Percentiles rank a stretch among this genome's conserved stretches.
Evolutionary conservation across 1,140 invertebrate species (phyloP).

Genomic region (Sinella curviseta): DNA sequence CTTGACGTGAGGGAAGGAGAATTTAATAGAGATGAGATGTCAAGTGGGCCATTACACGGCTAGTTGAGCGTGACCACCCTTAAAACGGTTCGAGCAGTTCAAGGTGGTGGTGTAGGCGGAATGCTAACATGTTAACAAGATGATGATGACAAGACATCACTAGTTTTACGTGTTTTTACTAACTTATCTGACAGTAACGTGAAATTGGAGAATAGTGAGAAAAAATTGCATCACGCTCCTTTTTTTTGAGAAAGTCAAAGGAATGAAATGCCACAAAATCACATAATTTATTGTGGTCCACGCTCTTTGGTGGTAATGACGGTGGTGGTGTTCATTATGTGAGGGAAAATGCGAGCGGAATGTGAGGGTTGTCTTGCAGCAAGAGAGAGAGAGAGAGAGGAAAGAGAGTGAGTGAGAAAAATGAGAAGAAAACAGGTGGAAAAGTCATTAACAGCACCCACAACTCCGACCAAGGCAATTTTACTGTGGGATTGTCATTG

Average conservation of each 20-base stretch:
- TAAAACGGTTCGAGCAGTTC: background rate
- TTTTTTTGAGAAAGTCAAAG: background rate
- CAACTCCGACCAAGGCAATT: background rate
- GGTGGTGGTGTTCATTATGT: background rate
- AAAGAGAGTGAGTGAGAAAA: conserved; percentile 11
- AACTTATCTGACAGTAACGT: background rate
- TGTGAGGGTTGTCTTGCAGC: too few relatives aligned
- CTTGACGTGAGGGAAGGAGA: background rate
- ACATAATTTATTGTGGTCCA: background rate
- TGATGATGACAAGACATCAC: background rate
- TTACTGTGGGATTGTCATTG: too few relatives aligned
- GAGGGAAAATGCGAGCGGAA: background rate
- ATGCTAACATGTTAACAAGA: background rate
- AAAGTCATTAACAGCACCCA: conserved; percentile 15
- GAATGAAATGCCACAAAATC: background rate
- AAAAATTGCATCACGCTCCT: background rate
- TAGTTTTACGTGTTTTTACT: background rate
- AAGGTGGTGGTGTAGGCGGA: background rate
- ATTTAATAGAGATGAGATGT: background rate
- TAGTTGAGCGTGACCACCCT: conserved; percentile 17
- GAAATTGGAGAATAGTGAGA: conserved; percentile 20
- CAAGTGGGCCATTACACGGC: conserved; percentile 22
- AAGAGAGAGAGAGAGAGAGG: background rate
- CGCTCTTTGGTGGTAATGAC: background rate
- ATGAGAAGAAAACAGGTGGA: conserved; percentile 15